These are phyloP conservation scores for Cyaniris semiargus DNA, from an alignment of 2,888 invertebrate species.

Conservation along the genomic window DNA sequence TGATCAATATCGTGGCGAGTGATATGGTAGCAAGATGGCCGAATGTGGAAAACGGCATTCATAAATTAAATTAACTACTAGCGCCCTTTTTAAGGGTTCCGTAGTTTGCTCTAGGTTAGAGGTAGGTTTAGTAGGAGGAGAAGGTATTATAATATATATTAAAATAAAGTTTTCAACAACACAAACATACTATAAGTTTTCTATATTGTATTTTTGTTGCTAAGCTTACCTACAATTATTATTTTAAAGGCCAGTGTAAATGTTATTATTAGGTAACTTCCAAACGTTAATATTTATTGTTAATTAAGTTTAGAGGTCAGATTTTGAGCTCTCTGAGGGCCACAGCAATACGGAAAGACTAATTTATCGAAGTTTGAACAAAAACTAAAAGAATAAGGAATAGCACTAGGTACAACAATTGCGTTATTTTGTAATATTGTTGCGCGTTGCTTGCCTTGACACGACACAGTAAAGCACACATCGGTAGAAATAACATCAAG, in stretches of 20 bases:
- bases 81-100: too few species aligned
- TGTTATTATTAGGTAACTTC: not conserved
- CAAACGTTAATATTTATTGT: not conserved
- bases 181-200: not conserved
- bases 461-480: not conserved
- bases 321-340: not conserved
- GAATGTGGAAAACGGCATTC: too few species aligned
- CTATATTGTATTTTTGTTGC: not conserved
- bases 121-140: too few species aligned
- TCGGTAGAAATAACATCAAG: not conserved
- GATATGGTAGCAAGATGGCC: too few species aligned
- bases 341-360: not conserved
- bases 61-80: too few species aligned
- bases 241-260: not conserved
- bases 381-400: not conserved
- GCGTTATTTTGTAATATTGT: not conserved
- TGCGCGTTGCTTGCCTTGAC: constrained; percentile 21
- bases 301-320: not conserved
- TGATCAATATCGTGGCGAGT: too few species aligned
- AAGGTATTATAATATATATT: too few species aligned
- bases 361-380: not conserved
- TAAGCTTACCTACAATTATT: not conserved
- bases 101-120: too few species aligned
- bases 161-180: too few species aligned
- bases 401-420: constrained; percentile 23